These are phyloP conservation scores for Electrona antarctica DNA, from an alignment of 2,113 vertebrate genomes.

Conservation along the genomic window DNA sequence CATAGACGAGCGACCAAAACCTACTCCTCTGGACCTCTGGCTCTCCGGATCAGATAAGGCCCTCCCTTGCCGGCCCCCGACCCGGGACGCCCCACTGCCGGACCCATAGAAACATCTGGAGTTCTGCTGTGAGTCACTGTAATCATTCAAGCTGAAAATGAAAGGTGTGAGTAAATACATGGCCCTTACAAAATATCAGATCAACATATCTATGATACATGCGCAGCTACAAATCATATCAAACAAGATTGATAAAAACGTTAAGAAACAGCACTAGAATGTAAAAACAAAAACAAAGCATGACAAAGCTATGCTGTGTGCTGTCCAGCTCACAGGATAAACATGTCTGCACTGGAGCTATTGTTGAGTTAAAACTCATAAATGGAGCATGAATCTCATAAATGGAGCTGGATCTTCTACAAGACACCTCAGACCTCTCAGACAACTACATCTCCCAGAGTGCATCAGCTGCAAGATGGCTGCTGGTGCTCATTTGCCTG, in stretches of 20 bases:
- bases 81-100: constrained; percentile 78
- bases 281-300: too few relatives aligned
- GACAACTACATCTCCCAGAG: too few relatives aligned
- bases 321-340: too few relatives aligned
- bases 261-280: not conserved
- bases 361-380: too few relatives aligned
- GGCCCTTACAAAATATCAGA: too few relatives aligned
- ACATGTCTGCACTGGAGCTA: too few relatives aligned
- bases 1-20: constrained; percentile 81
- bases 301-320: too few relatives aligned
- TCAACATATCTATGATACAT: not conserved
- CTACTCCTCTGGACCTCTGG: constrained; percentile 79
- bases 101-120: constrained; percentile 84
- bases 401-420: too few relatives aligned
- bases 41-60: constrained; percentile 78
- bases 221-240: not conserved
- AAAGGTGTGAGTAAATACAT: not conserved
- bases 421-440: too few relatives aligned
- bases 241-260: not conserved
- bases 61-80: constrained; percentile 80
- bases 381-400: too few relatives aligned
- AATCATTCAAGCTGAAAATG: constrained; percentile 83
- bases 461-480: too few relatives aligned
- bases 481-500: too few relatives aligned
- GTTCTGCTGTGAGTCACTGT: constrained; percentile 83